phyloP scores from a whole-genome alignment of 2,113 vertebrate genomes.

The Mobula birostris region DNA sequence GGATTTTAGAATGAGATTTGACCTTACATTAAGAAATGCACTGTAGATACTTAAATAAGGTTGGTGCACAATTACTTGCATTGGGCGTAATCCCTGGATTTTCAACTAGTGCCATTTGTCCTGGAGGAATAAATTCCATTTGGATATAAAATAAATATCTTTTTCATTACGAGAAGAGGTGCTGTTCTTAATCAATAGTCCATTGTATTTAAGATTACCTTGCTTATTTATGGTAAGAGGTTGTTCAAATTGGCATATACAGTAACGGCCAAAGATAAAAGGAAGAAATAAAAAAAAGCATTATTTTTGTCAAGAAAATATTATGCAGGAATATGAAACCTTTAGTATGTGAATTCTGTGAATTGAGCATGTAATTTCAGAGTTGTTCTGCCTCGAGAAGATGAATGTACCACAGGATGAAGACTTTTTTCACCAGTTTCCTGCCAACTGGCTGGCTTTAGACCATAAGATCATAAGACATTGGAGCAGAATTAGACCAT shows the following conservation, averaged over 20 bases:
- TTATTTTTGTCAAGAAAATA: not conserved
- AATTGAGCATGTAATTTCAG: not conserved
- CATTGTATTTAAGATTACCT: not conserved
- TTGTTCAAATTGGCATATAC: not conserved
- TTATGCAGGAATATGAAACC: not conserved
- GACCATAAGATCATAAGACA: no score
- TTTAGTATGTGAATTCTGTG: not conserved
- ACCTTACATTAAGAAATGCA: not conserved
- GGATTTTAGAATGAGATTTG: not conserved
- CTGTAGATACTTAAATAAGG: not conserved
- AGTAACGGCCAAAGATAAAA: not conserved
- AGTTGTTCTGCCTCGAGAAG: not conserved
- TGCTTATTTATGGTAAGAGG: not conserved
- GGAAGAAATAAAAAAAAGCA: not conserved
- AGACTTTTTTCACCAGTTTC: no score
- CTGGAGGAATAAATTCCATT: not conserved
- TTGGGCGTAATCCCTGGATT: not conserved
- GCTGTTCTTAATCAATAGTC: not conserved
- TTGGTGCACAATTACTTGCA: not conserved
- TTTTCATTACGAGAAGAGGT: not conserved
- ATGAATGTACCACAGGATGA: not conserved
- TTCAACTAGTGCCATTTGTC: not conserved
- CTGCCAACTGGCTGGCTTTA: not conserved
- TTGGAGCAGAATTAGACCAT: no score
- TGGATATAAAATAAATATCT: not conserved